Percentiles rank a stretch among this genome's conserved stretches.
Evolutionary conservation across 2,888 invertebrate genomes (phyloP).

Genomic region (Gymnosoma rotundatum): DNA sequence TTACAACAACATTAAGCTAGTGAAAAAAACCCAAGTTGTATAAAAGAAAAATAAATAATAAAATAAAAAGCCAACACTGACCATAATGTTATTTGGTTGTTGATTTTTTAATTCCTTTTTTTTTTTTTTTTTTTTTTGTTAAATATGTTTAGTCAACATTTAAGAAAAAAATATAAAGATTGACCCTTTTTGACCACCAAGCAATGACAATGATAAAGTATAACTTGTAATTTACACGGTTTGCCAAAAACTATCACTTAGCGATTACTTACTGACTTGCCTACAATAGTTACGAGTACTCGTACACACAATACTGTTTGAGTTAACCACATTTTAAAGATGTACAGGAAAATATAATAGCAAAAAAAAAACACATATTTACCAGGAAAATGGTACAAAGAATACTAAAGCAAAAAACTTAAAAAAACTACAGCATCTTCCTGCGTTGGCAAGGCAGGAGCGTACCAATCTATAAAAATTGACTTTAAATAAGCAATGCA

Average conservation of each 20-base stretch:
- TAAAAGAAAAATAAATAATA: slow-evolving; percentile 33
- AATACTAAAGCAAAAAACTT: not conserved
- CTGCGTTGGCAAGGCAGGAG: slow-evolving; percentile 21
- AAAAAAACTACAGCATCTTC: slow-evolving; percentile 48
- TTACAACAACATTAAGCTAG: slow-evolving; percentile 18
- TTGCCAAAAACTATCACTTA: slow-evolving; percentile 67
- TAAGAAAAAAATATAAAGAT: slow-evolving; percentile 48
- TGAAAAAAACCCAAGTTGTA: slow-evolving; percentile 30
- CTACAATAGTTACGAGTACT: slow-evolving; percentile 3
- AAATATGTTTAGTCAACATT: slow-evolving; percentile 61
- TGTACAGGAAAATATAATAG: slow-evolving; percentile 15
- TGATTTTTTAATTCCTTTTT: not conserved
- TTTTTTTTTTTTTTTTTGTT: not conserved
- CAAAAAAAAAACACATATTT: slow-evolving; percentile 16
- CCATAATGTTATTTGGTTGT: slow-evolving; percentile 31
- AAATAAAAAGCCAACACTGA: slow-evolving; percentile 15
- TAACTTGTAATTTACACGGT: slow-evolving; percentile 70
- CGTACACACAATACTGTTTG: slow-evolving; percentile 39
- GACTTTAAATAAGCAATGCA: too few species aligned
- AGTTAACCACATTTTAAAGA: slow-evolving; percentile 31
- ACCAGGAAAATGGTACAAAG: slow-evolving; percentile 42
- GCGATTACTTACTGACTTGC: slow-evolving; percentile 54
- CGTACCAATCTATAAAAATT: not conserved
- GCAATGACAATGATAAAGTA: slow-evolving; percentile 71
- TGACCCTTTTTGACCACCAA: slow-evolving; percentile 70